A percentile compares a stretch with the other conserved stretches of the same genome.
Conservation (phyloP, 2,113 vertebrate genomes). For the Murina feae region DNA sequence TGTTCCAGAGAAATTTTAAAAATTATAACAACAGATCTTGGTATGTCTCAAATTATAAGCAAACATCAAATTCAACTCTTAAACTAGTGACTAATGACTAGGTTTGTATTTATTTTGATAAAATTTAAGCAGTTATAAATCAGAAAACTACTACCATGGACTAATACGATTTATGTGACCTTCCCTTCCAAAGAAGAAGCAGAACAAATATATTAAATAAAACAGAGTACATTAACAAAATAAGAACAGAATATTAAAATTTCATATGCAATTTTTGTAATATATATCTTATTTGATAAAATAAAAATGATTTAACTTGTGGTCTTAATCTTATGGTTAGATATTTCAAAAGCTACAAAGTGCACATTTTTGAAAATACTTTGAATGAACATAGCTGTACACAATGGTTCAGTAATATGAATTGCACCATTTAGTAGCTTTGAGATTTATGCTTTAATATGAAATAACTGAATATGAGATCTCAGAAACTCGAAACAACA, state of each 20-base stretch:
- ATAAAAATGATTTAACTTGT: not conserved
- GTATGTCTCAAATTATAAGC: not conserved
- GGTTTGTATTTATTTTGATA: no score
- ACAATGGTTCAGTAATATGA: not conserved
- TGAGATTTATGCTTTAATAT: not conserved
- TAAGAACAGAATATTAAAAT: not conserved
- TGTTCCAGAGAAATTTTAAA: not conserved
- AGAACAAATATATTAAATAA: not conserved
- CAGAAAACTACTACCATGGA: not conserved
- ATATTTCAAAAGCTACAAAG: not conserved
- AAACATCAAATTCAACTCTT: not conserved
- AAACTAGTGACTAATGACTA: not conserved
- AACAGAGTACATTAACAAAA: not conserved
- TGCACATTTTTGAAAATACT: not conserved
- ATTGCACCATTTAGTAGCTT: not conserved
- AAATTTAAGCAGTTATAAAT: not conserved
- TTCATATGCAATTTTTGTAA: not conserved
- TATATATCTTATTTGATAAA: not conserved
- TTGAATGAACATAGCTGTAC: not conserved
- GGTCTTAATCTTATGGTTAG: not conserved
- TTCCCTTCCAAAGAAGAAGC: not conserved
- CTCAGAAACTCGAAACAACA: not conserved
- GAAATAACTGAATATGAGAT: not conserved
- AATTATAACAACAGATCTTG: not conserved
- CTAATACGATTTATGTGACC: not conserved